phyloP scores from a whole-genome alignment of 2,888 invertebrate species.

The Metellina segmentata region DNA sequence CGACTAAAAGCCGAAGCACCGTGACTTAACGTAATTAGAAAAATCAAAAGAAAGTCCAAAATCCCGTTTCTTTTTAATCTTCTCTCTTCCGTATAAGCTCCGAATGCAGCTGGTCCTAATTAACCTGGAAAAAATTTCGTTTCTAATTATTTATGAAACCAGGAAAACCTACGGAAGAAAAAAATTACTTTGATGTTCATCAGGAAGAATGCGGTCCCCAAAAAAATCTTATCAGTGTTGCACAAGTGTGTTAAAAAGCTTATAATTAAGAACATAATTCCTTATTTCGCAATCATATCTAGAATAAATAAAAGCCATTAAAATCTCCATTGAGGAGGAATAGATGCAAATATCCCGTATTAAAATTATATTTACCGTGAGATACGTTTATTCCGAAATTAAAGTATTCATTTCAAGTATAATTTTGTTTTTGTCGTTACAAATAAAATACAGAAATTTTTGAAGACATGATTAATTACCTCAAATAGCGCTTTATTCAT shows the following conservation, averaged over 20 bases:
- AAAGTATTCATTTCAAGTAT: too few species aligned
- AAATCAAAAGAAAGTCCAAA: constrained; percentile 31
- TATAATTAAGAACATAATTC: background rate
- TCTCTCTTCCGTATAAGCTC: constrained; percentile 48
- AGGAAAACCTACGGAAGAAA: background rate
- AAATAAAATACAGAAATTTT: too few species aligned
- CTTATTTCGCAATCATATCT: background rate
- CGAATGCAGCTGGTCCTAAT: constrained; percentile 46
- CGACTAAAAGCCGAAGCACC: constrained; percentile 41
- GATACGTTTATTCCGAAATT: background rate
- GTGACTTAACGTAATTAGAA: constrained; percentile 13
- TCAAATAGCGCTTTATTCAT: too few species aligned
- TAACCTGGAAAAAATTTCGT: constrained; percentile 18
- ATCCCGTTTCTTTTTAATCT: constrained; percentile 22
- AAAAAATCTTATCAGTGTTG: background rate
- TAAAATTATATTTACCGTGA: background rate
- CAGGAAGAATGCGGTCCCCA: background rate
- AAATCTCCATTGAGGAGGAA: background rate
- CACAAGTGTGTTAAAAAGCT: background rate
- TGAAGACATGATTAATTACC: too few species aligned
- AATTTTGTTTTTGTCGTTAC: too few species aligned
- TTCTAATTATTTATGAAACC: background rate
- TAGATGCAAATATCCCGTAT: background rate
- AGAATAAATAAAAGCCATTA: background rate
- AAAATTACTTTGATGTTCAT: background rate